Evolutionary conservation across 2,888 invertebrate genomes (phyloP).

Genomic region (Lasioglossum calceatum): DNA sequence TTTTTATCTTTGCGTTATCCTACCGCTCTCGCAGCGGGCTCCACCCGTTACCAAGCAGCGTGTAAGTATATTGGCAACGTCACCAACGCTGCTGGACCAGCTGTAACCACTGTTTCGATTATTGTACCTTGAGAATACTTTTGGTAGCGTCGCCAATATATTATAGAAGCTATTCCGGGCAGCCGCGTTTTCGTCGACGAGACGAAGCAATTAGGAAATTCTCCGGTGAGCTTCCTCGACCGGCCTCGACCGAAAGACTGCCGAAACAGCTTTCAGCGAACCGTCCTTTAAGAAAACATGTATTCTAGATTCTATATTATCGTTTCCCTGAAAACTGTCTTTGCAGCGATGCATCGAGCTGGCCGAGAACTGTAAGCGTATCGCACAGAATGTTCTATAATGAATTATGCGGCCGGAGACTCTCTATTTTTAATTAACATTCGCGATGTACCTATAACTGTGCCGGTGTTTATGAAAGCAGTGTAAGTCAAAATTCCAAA

Average conservation of each 20-base stretch:
- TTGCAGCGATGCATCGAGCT: constrained; percentile 1
- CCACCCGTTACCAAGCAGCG: not conserved
- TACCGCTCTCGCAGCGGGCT: not conserved
- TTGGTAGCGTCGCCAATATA: constrained; percentile 47
- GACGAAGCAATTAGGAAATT: constrained; percentile 38
- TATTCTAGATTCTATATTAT: constrained; percentile 33
- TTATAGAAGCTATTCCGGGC: constrained; percentile 3
- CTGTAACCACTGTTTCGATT: constrained; percentile 39
- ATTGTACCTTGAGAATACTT: constrained; percentile 41
- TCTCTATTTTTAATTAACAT: not conserved
- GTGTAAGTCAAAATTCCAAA: not conserved
- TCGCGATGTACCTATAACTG: not conserved
- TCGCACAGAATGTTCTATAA: not conserved
- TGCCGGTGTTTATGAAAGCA: not conserved
- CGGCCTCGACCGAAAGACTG: constrained; percentile 12
- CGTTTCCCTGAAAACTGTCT: constrained; percentile 14
- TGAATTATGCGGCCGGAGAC: not conserved
- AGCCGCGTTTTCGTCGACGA: constrained; percentile 21
- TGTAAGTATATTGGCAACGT: constrained; percentile 37
- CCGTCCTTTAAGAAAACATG: constrained; percentile 58
- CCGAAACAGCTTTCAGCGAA: constrained; percentile 18
- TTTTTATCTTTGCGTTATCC: not conserved
- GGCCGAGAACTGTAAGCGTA: constrained; percentile 15
- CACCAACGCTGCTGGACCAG: constrained; percentile 65
- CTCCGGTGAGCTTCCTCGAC: constrained; percentile 18